Evolutionary conservation across 2,113 vertebrate species (phyloP), one percentile per base, ranked within the genome.

Genomic region (Nerophis ophidion): DNA sequence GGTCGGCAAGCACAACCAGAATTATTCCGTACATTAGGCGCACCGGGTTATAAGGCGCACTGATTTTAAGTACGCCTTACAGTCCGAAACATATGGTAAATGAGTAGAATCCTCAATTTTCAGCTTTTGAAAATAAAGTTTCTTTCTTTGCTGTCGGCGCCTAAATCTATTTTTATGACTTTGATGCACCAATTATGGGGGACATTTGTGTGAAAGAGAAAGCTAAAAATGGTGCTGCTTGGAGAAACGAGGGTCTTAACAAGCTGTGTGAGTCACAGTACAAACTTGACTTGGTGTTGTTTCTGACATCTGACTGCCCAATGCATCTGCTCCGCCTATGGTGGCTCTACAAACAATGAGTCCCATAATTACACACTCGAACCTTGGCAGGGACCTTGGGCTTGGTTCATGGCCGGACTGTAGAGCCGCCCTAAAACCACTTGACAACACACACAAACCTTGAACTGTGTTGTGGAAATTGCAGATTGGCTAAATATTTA

Each of bases 261-360:
- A 9, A 40, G 38, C 50, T 6, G 34, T 34, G 7, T 13, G 14
- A 35, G 33, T 15, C 15, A 1, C 52, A 54, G 3, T n/a, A n/a
- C 40, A 36, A 17, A 42, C 16, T 38, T 55, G 15, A 54, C 53
- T 55, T 40, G 15, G 48, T 63, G 65, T 55, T 77, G 75, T 73
- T 71, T 61, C 60, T 48, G 53, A 55, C 35, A 6, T 56, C 45
- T 40, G 48, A 52, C 50, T 48, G 46, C 54, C 51, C 26, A 13
- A 7, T 70, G 56, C 63, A 70, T 80, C 69, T 68, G 60, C 7
- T 63, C 74, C 76, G 75, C 75, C 62, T 73, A 9, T 68, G 51
- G 63, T n/a, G n/a, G 8, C 63, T 63, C 65, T 63, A 40, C 61
- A 82, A 84, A 84, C 76, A 81, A 76, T 73, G 72, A 74, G 79